Conservation (phyloP, 2,888 invertebrate species). For the Itoplectis maculator region DNA sequence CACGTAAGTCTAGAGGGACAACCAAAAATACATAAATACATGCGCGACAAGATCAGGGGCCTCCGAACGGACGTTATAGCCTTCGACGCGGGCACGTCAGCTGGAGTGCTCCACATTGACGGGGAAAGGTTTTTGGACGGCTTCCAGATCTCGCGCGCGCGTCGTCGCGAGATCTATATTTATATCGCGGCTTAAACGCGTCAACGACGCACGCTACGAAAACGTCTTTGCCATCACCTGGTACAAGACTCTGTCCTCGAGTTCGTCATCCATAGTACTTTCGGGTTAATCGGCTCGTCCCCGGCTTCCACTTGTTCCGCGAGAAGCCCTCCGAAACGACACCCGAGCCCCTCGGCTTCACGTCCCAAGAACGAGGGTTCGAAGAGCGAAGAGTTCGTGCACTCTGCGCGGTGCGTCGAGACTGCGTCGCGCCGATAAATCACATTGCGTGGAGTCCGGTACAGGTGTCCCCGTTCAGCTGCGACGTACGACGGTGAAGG, state of each 20-base stretch:
- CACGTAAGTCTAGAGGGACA: conserved; percentile 88
- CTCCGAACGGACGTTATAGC: background rate
- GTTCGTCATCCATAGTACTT: conserved; percentile 93
- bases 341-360: no score
- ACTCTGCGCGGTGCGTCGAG: conserved; percentile 17
- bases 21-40: background rate
- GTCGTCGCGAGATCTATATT: conserved; percentile 15
- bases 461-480: conserved; percentile 49
- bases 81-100: background rate
- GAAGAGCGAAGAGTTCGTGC: no score
- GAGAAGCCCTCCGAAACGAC: no score
- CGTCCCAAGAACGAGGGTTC: no score
- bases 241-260: conserved; percentile 94
- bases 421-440: conserved; percentile 34
- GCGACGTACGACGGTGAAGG: conserved; percentile 10
- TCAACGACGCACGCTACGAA: conserved; percentile 25
- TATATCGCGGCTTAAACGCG: conserved; percentile 25
- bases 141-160: conserved; percentile 26
- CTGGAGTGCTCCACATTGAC: conserved; percentile 11
- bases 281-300: background rate
- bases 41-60: background rate
- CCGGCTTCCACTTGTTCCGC: background rate
- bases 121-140: conserved; percentile 21
- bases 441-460: conserved; percentile 44
- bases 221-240: conserved; percentile 84